phyloP scores from a whole-genome alignment of 2,888 invertebrate genomes.

The Callyntrura guangdongensis region DNA sequence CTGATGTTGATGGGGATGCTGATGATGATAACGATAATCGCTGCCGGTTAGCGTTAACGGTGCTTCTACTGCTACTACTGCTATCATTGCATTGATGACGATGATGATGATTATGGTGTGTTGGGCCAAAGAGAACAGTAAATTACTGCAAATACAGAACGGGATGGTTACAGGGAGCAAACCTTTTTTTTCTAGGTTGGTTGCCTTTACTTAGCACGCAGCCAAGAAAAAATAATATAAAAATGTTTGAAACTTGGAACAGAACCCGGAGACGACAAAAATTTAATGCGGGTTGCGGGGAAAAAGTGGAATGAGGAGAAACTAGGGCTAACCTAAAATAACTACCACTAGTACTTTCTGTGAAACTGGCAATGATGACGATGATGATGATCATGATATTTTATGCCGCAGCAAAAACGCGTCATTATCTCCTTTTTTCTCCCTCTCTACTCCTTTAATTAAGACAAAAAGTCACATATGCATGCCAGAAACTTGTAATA shows the following conservation, averaged over 20 bases:
- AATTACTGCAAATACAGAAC: constrained; percentile 6
- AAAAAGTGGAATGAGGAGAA: background rate
- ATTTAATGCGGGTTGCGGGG: constrained; percentile 14
- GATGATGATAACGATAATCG: constrained; percentile 53
- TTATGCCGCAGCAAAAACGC: constrained; percentile 48
- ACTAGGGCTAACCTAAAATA: background rate
- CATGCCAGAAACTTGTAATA: constrained; percentile 43
- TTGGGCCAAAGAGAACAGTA: constrained; percentile 44
- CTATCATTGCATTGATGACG: background rate
- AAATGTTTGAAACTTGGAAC: constrained; percentile 49
- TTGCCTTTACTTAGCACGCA: background rate
- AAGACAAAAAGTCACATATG: constrained; percentile 74
- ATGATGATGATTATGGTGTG: background rate
- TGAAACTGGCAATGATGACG: constrained; percentile 3
- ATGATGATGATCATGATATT: constrained; percentile 33
- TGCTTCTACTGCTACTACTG: background rate
- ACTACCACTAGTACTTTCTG: background rate
- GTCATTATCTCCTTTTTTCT: constrained; percentile 58
- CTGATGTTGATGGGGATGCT: background rate
- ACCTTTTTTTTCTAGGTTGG: background rate
- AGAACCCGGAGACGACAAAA: constrained; percentile 36
- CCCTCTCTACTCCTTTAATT: constrained; percentile 54
- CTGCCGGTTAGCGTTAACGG: constrained; percentile 11
- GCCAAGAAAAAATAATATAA: constrained; percentile 44
- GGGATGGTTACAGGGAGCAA: background rate